A percentile compares a stretch with the other conserved stretches of the same genome.
phyloP scores from a whole-genome alignment of 2,888 invertebrate species.

The Acleris holmiana region DNA sequence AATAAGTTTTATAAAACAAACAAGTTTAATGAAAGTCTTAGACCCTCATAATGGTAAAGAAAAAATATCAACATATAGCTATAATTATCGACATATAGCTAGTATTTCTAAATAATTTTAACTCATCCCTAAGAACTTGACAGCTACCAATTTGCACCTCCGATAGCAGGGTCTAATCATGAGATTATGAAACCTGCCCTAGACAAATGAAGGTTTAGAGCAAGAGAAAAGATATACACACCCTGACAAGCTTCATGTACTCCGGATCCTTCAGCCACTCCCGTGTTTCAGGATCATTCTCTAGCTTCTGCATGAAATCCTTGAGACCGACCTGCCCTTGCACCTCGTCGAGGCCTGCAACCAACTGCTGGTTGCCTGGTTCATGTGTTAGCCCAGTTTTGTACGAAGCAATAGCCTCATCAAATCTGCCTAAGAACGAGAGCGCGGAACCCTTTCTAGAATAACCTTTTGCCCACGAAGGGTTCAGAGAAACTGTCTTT shows the following conservation, averaged over 20 bases:
- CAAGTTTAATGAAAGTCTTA: no score
- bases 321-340: conserved; percentile 59
- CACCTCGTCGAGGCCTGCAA: conserved; percentile 87
- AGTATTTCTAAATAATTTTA: no score
- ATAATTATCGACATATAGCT: no score
- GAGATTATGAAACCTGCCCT: no score
- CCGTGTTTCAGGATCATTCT: conserved; percentile 68
- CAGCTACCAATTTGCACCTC: no score
- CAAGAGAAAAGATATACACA: conserved; percentile 39
- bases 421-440: conserved; percentile 88
- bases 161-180: no score
- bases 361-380: conserved; percentile 89
- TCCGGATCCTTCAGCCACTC: conserved; percentile 90
- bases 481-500: conserved; percentile 90
- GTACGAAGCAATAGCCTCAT: conserved; percentile 91
- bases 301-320: conserved; percentile 87
- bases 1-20: no score
- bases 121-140: no score
- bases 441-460: conserved; percentile 95
- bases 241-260: conserved; percentile 86
- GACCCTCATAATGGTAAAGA: no score
- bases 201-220: neutral
- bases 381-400: conserved; percentile 88
- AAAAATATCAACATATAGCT: no score
- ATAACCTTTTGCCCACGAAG: conserved; percentile 95